Percentiles rank a stretch among this genome's conserved stretches.
Evolutionary conservation across 2,888 invertebrate species (phyloP).

Genomic region (Norana najaformis): DNA sequence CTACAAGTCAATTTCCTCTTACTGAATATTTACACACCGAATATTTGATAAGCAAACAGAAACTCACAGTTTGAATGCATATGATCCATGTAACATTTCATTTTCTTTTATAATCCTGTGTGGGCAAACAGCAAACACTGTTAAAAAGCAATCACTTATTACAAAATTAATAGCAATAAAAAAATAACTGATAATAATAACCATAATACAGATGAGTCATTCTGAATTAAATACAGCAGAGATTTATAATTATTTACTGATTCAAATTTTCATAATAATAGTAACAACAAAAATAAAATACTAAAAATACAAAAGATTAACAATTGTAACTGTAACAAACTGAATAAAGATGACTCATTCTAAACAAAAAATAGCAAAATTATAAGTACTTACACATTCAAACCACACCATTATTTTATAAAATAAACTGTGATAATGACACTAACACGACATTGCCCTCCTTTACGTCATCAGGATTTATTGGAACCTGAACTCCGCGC

Average conservation of each 20-base stretch:
- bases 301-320: too few relatives aligned
- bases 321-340: too few relatives aligned
- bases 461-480: conserved; percentile 47
- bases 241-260: too few relatives aligned
- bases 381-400: too few relatives aligned
- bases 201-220: too few relatives aligned
- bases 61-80: conserved; percentile 41
- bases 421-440: neutral
- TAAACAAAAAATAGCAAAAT: too few relatives aligned
- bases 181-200: neutral
- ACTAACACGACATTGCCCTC: conserved; percentile 1
- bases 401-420: too few relatives aligned
- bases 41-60: neutral
- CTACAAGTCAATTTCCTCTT: too few relatives aligned
- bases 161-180: neutral
- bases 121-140: neutral
- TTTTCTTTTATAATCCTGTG: conserved; percentile 34
- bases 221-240: too few relatives aligned
- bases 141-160: neutral
- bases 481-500: conserved; percentile 81
- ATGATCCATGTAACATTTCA: conserved; percentile 36
- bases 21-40: neutral
- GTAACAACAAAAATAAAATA: too few relatives aligned
- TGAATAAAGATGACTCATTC: too few relatives aligned
- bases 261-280: too few relatives aligned